Evolutionary conservation across 2,797 vertebrate species (phyloP).

Genomic region (Mareca strepera): DNA sequence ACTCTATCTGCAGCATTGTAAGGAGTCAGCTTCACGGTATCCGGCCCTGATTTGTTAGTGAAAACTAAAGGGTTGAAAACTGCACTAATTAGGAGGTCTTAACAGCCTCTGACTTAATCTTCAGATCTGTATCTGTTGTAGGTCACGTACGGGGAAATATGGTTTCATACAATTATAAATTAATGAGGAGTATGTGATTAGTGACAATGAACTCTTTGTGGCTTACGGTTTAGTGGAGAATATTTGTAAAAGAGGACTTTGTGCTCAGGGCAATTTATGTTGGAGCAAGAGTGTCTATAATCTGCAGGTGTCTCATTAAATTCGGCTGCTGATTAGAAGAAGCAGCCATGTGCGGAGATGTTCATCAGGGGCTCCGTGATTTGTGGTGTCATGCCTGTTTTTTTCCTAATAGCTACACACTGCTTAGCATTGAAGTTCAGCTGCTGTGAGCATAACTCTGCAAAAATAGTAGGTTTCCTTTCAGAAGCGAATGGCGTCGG

Average conservation of each 20-base stretch:
- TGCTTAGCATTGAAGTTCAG: conserved; percentile 33
- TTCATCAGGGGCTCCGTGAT: conserved; percentile 43
- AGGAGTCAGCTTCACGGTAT: not conserved
- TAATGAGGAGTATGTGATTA: conserved; percentile 20
- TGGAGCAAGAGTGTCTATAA: conserved; percentile 8
- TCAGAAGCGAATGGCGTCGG: not conserved
- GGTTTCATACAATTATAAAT: conserved; percentile 24
- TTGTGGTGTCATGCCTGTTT: conserved; percentile 34
- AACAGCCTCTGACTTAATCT: not conserved
- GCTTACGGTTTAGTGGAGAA: conserved; percentile 6
- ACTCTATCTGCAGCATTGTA: not conserved
- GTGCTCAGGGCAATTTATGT: conserved; percentile 1
- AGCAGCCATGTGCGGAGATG: conserved; percentile 56
- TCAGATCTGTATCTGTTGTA: not conserved
- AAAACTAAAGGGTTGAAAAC: not conserved
- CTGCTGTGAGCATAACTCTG: conserved; percentile 12
- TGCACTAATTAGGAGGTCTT: conserved; percentile 13
- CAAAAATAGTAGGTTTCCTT: conserved; percentile 2
- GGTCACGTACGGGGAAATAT: not conserved
- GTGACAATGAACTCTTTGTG: conserved; percentile 42
- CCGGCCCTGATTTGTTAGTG: not conserved
- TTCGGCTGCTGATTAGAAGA: conserved; percentile 59
- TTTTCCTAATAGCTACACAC: conserved; percentile 30
- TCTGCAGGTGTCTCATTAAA: conserved; percentile 72
- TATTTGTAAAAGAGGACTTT: conserved; percentile 23